phyloP scores from a whole-genome alignment of 2,113 vertebrate species.

The Callithrix jacchus region DNA sequence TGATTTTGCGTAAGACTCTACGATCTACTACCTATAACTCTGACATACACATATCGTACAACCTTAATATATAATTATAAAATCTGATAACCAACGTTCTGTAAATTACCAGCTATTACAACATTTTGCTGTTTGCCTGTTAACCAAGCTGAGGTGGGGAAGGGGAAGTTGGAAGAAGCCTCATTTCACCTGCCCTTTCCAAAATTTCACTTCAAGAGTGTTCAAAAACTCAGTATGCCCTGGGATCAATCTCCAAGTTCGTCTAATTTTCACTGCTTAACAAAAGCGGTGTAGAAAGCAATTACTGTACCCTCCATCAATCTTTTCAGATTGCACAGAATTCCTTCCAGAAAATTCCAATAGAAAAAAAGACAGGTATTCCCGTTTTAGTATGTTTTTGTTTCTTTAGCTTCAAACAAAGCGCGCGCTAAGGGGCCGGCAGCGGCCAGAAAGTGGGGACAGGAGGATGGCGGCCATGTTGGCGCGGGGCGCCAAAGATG shows the following conservation, averaged over 20 bases:
- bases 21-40: not conserved
- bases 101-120: not conserved
- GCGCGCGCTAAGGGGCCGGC: conserved; percentile 52
- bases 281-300: no score
- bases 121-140: not conserved
- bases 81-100: not conserved
- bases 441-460: not conserved
- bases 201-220: no score
- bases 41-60: not conserved
- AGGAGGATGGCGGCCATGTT: conserved; percentile 69
- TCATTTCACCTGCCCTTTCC: no score
- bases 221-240: no score
- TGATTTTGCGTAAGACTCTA: conserved; percentile 11
- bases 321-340: no score
- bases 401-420: conserved; percentile 68
- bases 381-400: not conserved
- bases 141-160: not conserved
- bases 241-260: no score
- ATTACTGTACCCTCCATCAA: no score
- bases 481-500: conserved; percentile 44
- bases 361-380: no score
- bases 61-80: not conserved
- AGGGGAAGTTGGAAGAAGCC: no score
- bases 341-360: no score
- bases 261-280: no score